Evolutionary conservation across 2,113 vertebrate genomes (phyloP), one percentile per base, ranked within the genome.

Genomic region (Pelvicachromis taeniatus): DNA sequence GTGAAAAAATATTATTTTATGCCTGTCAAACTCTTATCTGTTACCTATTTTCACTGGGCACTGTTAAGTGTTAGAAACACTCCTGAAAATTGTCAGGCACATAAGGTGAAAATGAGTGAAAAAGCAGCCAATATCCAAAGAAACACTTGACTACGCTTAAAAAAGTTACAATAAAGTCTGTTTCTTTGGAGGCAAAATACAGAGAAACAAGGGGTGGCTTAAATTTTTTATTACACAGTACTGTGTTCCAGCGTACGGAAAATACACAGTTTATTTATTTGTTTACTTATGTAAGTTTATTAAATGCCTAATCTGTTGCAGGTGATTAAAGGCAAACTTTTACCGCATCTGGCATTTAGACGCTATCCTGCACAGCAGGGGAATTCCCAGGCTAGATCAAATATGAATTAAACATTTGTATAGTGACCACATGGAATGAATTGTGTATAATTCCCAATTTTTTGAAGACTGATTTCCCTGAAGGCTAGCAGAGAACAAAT

Each of bases 391-490:
- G 61, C 78, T 65, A 78, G 80, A 42, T 80, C 9, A 48, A 48
- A 84, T 73, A 85, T 81, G 63, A 87, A 91, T 93, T 78, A 86
- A 87, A 78, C 77, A 89, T 91, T 90, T 80, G 40, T 85, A 82
- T 65, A 81, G 65, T 85, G 90, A 92, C 84, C 80, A 82, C 81
- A 50, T 63, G 61, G 80, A 87, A 70, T 83, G 85, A 81, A 31
- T 54, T 40, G 55, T 55, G 78, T 38, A 26, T 77, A 77, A 87
- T 86, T 83, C 56, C 80, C 23, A 53, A 19, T 88, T 81, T 85
- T 85, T 53, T 80, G 65, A 82, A 83, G 80, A 14, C 52, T 8
- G 53, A 88, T 87, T 89, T 90, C 89, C 84, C 89, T 4, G 55
- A 58, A 53, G 88, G 59, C 63, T n/a, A 1, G n/a, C 7, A 38